Evolutionary conservation across 2,888 invertebrate species (phyloP).

Genomic region (Trissolcus brochymenae): DNA sequence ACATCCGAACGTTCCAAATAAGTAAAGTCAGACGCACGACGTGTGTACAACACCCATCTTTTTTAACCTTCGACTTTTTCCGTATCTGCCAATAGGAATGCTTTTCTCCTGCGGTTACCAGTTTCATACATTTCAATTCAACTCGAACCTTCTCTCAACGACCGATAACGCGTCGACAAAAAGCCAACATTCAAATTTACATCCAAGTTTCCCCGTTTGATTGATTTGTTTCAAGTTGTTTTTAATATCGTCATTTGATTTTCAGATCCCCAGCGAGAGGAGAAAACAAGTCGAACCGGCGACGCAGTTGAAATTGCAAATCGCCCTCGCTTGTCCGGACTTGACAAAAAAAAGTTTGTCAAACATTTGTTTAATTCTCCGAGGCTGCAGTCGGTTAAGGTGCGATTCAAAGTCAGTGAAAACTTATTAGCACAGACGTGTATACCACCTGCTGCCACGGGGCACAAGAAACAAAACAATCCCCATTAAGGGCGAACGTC

Average conservation of each 20-base stretch:
- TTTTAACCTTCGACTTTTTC: conserved; percentile 50
- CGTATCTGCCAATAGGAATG: conserved; percentile 20
- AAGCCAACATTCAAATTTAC: no score
- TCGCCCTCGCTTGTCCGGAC: neutral
- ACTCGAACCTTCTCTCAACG: neutral
- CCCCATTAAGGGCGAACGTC: conserved; percentile 4
- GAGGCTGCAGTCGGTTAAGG: neutral
- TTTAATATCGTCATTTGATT: neutral
- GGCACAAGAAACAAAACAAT: conserved; percentile 9
- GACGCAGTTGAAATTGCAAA: neutral
- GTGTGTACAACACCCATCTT: conserved; percentile 41
- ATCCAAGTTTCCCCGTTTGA: no score
- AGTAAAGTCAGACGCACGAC: conserved; percentile 40
- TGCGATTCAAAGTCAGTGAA: conserved; percentile 4
- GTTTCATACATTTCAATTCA: conserved; percentile 30
- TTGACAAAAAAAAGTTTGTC: no score
- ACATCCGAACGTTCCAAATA: conserved; percentile 41
- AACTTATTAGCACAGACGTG: conserved; percentile 6
- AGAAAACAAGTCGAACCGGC: no score
- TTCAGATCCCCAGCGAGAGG: neutral
- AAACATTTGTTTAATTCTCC: neutral
- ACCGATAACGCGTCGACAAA: no score
- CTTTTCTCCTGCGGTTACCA: conserved; percentile 6
- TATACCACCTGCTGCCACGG: conserved; percentile 8
- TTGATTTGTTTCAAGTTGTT: no score